These are phyloP conservation scores for Drosophila suboccidentalis DNA, from an alignment of 2,888 invertebrate species.

Conservation along the genomic window DNA sequence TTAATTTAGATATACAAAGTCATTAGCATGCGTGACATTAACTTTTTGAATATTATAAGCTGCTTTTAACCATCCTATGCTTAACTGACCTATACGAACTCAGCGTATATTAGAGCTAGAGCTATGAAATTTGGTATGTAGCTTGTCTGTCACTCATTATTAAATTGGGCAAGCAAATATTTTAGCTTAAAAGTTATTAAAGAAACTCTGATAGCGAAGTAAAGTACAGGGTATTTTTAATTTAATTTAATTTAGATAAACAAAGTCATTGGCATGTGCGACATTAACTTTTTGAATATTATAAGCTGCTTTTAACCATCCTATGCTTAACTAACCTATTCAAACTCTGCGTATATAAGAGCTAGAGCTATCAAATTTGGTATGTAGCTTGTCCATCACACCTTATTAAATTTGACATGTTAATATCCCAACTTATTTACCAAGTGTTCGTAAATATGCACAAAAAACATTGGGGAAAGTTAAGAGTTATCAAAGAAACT, in stretches of 20 bases:
- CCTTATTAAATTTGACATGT: not conserved
- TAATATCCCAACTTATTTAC: not conserved
- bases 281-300: not conserved
- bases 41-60: not conserved
- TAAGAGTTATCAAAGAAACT: not conserved
- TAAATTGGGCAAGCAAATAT: no score
- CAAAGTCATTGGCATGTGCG: not conserved
- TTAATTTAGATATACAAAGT: not conserved
- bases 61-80: not conserved
- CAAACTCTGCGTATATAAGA: not conserved
- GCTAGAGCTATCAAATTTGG: not conserved
- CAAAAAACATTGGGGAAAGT: not conserved
- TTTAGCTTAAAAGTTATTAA: not conserved
- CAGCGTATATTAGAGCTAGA: not conserved
- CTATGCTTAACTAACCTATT: not conserved
- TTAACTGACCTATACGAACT: not conserved
- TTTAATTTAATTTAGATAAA: not conserved
- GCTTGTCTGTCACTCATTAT: not conserved
- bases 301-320: not conserved
- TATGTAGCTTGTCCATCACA: not conserved
- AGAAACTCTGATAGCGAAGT: not conserved
- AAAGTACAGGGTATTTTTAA: slow-evolving; percentile 20
- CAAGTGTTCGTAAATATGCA: not conserved
- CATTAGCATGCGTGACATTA: not conserved
- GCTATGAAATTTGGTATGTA: not conserved